A percentile compares a stretch with the other conserved stretches of the same genome.
These are phyloP conservation scores for Neodontobutis hainanensis DNA, from an alignment of 2,113 vertebrate genomes.

Conservation along the genomic window DNA sequence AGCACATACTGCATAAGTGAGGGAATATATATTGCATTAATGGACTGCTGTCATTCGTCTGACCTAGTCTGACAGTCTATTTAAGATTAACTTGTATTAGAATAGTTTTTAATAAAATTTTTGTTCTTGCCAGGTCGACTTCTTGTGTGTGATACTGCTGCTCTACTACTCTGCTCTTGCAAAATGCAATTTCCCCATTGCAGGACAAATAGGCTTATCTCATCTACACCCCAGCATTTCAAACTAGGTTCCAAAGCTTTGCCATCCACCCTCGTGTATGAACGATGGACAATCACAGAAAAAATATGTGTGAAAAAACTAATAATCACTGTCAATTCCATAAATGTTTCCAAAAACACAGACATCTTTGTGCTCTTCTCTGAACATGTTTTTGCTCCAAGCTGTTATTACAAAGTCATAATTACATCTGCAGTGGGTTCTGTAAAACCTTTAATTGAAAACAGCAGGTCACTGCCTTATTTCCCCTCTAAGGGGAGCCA, in stretches of 20 bases:
- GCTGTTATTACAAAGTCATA: slow-evolving; percentile 51
- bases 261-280: too few species aligned
- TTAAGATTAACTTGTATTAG: too few species aligned
- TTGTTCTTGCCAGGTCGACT: too few species aligned
- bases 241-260: background rate
- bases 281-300: background rate
- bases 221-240: background rate
- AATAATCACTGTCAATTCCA: slow-evolving; percentile 8
- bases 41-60: too few species aligned
- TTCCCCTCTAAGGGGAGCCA: slow-evolving; percentile 20
- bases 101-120: too few species aligned
- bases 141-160: too few species aligned
- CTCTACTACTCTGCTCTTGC: too few species aligned
- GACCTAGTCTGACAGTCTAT: too few species aligned
- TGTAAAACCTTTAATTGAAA: slow-evolving; percentile 56
- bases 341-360: slow-evolving; percentile 19
- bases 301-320: background rate
- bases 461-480: slow-evolving; percentile 44
- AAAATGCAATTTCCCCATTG: too few species aligned
- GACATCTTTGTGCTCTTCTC: slow-evolving; percentile 20
- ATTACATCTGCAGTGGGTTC: slow-evolving; percentile 31
- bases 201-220: too few species aligned
- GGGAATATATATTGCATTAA: background rate
- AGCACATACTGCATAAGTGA: background rate
- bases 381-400: slow-evolving; percentile 32